Conservation (phyloP, 1,140 invertebrate genomes). For the Agrilus planipennis region DNA sequence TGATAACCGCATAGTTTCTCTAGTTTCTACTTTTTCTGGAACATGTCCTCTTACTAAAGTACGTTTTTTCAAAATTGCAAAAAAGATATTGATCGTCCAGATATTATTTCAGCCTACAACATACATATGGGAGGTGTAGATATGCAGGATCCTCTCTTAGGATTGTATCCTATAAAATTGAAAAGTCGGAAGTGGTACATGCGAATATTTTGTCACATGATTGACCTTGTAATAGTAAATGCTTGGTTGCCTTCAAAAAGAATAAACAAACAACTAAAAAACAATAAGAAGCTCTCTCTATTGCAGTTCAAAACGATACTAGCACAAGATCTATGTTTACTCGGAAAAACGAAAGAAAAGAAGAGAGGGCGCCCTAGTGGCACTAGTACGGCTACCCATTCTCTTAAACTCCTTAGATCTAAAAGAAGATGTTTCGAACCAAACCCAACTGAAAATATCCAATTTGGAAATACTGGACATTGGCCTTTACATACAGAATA, state of each 20-base stretch:
- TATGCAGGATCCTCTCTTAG: constrained; percentile 33
- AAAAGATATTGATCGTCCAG: constrained; percentile 33
- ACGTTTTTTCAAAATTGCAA: constrained; percentile 27
- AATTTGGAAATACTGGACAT: constrained; percentile 4
- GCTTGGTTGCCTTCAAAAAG: constrained; percentile 6
- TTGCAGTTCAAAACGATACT: constrained; percentile 9
- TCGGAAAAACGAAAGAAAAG: not conserved
- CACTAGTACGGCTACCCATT: not conserved
- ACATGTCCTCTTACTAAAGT: constrained; percentile 26
- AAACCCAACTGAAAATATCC: not conserved
- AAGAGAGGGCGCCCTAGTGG: not conserved
- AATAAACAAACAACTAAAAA: constrained; percentile 9
- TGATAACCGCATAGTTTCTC: constrained; percentile 12
- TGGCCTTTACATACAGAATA: constrained; percentile 7
- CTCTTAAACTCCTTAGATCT: too few species aligned
- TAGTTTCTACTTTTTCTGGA: constrained; percentile 32
- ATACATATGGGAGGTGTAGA: constrained; percentile 38
- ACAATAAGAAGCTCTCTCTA: constrained; percentile 4
- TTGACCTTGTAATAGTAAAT: constrained; percentile 28
- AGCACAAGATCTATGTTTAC: constrained; percentile 5
- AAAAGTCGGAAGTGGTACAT: constrained; percentile 35
- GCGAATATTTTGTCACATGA: constrained; percentile 34
- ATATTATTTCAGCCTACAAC: constrained; percentile 37
- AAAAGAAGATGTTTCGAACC: constrained; percentile 7
- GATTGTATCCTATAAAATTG: constrained; percentile 31